A percentile compares a stretch with the other conserved stretches of the same genome.
phyloP scores from a whole-genome alignment of 2,888 invertebrate species.

The Hyalella azteca region DNA sequence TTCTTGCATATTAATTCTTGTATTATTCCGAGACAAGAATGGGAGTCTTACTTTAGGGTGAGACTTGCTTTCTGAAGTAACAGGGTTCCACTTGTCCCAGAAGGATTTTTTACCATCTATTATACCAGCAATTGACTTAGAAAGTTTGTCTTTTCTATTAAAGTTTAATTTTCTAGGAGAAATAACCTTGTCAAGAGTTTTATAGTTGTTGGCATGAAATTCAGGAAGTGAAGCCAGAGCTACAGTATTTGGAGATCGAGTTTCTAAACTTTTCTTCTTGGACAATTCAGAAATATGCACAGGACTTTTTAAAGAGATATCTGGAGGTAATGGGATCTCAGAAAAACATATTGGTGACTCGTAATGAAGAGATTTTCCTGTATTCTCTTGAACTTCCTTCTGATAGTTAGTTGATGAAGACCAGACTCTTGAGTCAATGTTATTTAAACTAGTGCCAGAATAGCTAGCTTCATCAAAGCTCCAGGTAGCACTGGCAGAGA shows the following conservation, averaged over 20 bases:
- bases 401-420: not conserved
- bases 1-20: no score
- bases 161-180: not conserved
- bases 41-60: no score
- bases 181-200: not conserved
- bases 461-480: constrained; percentile 5
- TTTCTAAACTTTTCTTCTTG: not conserved
- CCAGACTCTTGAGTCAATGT: not conserved
- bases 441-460: not conserved
- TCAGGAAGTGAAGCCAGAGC: not conserved
- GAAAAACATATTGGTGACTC: not conserved
- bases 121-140: no score
- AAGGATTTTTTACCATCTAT: no score
- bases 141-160: not conserved
- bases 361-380: not conserved
- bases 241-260: not conserved
- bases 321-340: not conserved
- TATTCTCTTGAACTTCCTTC: no score
- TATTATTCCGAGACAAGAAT: no score
- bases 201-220: not conserved
- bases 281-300: not conserved
- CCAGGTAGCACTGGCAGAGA: not conserved
- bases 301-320: not conserved
- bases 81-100: no score
- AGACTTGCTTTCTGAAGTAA: no score